Evolutionary conservation across 2,888 invertebrate species (phyloP).

Genomic region (Epiperipatus broadwayi): DNA sequence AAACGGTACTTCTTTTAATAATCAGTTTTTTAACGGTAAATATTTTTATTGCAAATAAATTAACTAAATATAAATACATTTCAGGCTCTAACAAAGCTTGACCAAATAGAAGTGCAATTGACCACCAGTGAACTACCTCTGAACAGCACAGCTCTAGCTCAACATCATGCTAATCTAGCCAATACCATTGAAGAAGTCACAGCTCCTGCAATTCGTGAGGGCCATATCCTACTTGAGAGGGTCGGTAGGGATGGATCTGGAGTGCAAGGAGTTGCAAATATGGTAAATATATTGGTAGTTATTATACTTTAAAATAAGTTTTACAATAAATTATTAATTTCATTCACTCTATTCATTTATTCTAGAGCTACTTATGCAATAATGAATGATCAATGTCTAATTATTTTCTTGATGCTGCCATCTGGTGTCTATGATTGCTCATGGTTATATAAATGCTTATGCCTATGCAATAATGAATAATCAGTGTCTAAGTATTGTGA

Average conservation of each 20-base stretch:
- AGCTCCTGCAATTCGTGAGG: conserved; percentile 45
- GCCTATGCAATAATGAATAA: too few relatives aligned
- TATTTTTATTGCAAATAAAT: conserved; percentile 11
- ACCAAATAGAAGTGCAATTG: conserved; percentile 52
- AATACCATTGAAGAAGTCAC: conserved; percentile 46
- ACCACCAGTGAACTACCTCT: conserved; percentile 42
- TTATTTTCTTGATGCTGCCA: too few relatives aligned
- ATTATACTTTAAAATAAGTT: too few relatives aligned
- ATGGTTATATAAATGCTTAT: too few relatives aligned
- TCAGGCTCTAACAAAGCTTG: conserved; percentile 47
- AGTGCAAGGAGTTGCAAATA: conserved; percentile 35
- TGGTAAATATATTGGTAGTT: conserved; percentile 22
- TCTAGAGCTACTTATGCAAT: too few relatives aligned
- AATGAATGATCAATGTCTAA: too few relatives aligned
- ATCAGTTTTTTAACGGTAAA: background rate
- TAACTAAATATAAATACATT: conserved; percentile 16
- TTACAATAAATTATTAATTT: too few relatives aligned
- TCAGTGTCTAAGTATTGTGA: too few relatives aligned
- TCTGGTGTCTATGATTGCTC: too few relatives aligned
- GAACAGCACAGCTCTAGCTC: conserved; percentile 44
- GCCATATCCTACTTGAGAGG: conserved; percentile 48
- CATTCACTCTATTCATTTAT: too few relatives aligned
- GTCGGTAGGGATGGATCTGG: conserved; percentile 41
- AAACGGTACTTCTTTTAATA: conserved; percentile 38
- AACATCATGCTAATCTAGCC: conserved; percentile 44